A percentile compares a stretch with the other conserved stretches of the same genome.
These are phyloP conservation scores for Drosophila grimshawi DNA, from an alignment of 1,140 invertebrate genomes.

Conservation along the genomic window DNA sequence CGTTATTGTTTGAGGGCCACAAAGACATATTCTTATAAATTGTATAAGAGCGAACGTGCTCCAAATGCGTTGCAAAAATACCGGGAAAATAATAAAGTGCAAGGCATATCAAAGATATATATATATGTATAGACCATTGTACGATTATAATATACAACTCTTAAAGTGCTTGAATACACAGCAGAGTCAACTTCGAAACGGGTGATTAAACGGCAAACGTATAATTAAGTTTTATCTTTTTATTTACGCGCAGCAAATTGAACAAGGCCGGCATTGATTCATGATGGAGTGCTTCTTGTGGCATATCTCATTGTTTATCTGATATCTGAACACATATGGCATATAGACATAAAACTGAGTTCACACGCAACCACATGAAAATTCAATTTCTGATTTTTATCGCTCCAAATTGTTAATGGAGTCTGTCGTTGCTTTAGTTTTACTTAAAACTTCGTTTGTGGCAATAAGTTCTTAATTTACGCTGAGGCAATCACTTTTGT, in stretches of 20 bases:
- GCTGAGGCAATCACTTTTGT: slow-evolving; percentile 38
- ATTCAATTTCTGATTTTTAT: slow-evolving; percentile 9
- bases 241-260: slow-evolving; percentile 13
- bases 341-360: not conserved
- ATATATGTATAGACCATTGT: not conserved
- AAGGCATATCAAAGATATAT: not conserved
- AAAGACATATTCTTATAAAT: slow-evolving; percentile 3
- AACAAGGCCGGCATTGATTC: slow-evolving; percentile 46
- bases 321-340: slow-evolving; percentile 46
- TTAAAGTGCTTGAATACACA: slow-evolving; percentile 12
- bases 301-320: slow-evolving; percentile 14
- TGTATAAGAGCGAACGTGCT: slow-evolving; percentile 27
- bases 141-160: slow-evolving; percentile 24
- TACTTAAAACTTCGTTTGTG: slow-evolving; percentile 9
- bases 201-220: slow-evolving; percentile 40
- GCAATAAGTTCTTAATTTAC: slow-evolving; percentile 19
- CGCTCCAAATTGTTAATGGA: slow-evolving; percentile 4
- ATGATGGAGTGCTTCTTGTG: slow-evolving; percentile 14
- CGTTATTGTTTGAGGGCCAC: slow-evolving; percentile 49
- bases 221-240: slow-evolving; percentile 66
- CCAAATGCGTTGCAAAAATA: not conserved
- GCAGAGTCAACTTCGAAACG: slow-evolving; percentile 35
- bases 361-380: not conserved
- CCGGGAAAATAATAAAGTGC: slow-evolving; percentile 4
- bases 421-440: slow-evolving; percentile 16